phyloP scores from a whole-genome alignment of 1,140 invertebrate genomes.

The Tetragonula clypearis region DNA sequence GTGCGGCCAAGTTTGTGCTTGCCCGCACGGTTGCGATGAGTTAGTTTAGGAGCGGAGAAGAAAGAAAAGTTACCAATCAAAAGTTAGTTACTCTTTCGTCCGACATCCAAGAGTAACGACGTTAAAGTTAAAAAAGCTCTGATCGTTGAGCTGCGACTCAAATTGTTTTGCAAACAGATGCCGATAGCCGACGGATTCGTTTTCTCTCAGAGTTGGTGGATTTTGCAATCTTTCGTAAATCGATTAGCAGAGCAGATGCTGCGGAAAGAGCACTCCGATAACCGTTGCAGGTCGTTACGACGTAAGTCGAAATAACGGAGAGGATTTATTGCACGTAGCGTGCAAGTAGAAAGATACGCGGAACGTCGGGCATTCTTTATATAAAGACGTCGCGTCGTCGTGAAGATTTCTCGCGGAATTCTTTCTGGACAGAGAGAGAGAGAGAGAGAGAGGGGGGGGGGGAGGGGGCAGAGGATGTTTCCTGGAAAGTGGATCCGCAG shows the following conservation, averaged over 20 bases:
- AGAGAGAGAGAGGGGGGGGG: no score
- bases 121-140: not conserved
- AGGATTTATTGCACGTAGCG: not conserved
- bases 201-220: no score
- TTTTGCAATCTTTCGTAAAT: no score
- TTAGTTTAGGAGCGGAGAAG: not conserved
- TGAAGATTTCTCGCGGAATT: conserved; percentile 44
- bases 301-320: not conserved
- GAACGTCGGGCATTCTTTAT: conserved; percentile 42
- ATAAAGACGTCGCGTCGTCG: conserved; percentile 30
- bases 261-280: no score
- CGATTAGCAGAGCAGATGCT: no score
- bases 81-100: not conserved
- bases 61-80: no score
- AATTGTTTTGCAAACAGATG: not conserved
- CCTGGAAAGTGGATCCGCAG: conserved; percentile 68
- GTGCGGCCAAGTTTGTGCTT: not conserved
- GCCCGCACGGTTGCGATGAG: not conserved
- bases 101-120: not conserved
- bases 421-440: conserved; percentile 30
- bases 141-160: no score
- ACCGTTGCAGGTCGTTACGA: no score
- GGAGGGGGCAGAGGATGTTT: conserved; percentile 46
- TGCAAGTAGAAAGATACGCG: not conserved
- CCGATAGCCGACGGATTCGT: not conserved